These are phyloP conservation scores for Coptodon bakossiorum DNA, from an alignment of 2,113 vertebrate species.

Conservation along the genomic window DNA sequence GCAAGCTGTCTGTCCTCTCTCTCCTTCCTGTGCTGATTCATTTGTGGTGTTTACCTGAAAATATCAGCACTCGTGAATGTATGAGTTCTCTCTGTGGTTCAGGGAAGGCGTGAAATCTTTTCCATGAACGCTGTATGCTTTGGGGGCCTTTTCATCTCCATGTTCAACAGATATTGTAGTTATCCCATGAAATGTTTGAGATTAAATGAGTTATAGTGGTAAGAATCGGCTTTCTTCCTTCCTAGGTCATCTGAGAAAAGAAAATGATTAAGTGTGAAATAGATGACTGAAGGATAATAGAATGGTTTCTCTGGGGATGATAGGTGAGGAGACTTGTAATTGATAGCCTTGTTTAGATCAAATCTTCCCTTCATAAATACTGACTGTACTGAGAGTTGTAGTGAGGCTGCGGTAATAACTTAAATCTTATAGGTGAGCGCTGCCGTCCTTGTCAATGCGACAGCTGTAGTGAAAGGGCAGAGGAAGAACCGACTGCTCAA, in stretches of 20 bases:
- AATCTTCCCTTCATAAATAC: neutral
- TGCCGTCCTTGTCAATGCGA: slow-evolving; percentile 46
- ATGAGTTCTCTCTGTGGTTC: neutral
- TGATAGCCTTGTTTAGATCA: neutral
- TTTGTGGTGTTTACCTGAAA: slow-evolving; percentile 11
- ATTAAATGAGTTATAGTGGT: neutral
- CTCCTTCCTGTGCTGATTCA: neutral
- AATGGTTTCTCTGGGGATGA: neutral
- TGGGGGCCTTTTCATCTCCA: neutral
- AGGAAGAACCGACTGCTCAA: slow-evolving; percentile 2
- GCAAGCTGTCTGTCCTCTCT: slow-evolving; percentile 51
- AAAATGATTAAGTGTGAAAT: neutral
- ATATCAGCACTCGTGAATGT: neutral
- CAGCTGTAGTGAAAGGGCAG: slow-evolving; percentile 30
- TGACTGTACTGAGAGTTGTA: neutral
- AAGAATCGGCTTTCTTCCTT: neutral
- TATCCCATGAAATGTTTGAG: neutral
- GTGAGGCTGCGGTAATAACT: slow-evolving; percentile 3
- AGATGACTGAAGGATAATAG: neutral
- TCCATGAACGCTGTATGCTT: neutral
- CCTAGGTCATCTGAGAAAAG: neutral
- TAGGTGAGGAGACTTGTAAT: neutral
- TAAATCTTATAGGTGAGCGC: neutral
- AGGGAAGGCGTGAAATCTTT: neutral
- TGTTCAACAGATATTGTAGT: neutral